Base-by-base conservation (phyloP, 2,113 vertebrate species). In the Hydrolagus affinis region DNA sequence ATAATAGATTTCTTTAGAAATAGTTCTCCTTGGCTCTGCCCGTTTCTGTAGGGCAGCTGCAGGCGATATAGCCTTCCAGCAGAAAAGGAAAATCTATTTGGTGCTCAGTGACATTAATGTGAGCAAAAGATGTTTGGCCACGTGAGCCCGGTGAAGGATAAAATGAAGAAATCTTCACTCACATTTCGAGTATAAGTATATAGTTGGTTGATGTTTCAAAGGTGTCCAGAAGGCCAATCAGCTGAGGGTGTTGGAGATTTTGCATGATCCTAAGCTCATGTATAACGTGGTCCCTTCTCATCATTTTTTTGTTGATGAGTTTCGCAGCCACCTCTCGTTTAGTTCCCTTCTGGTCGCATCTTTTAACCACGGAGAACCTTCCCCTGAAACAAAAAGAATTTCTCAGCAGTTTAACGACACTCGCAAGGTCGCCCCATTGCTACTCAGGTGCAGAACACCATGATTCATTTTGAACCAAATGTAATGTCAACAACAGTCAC, bases 241-340 rank as follows among this genome's bases (percentile, higher is more conserved):
- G 94, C 90, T 96, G 95, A 44, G 96, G 96, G 91, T 99, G 97
- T 88, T 97, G 96, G 78, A 99, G 94, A 89, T 94, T 94, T 91
- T 96, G 96, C 89, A 97, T 95, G 89, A 98, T 91, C 86, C 94
- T 94, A 85, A 98, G 95, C 90, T 99, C 98, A 87, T 94, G 95
- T 87, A 95, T 96, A 93, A 99, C 97, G 88, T 95, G 94, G 91
- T 99, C 97, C 66, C 97, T 93, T 90, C 96, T 96, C 96, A 97
- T 96, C 92, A 99, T 89, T 91, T 97, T 98, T 93, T 99, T 99
- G 92, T 96, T 98, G 87, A 99, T 95, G 85, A 97, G 96, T 90
- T 99, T 99, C 6, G 96, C 95, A 62, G 98, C 98, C 88, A 97
- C 95, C 9, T 94, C 89, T 85, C 92, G 94, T 85, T 96, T 97